Percentiles rank a stretch among this genome's conserved stretches.
phyloP scores from a whole-genome alignment of 2,888 invertebrate genomes.

The Heteropelma amictum region DNA sequence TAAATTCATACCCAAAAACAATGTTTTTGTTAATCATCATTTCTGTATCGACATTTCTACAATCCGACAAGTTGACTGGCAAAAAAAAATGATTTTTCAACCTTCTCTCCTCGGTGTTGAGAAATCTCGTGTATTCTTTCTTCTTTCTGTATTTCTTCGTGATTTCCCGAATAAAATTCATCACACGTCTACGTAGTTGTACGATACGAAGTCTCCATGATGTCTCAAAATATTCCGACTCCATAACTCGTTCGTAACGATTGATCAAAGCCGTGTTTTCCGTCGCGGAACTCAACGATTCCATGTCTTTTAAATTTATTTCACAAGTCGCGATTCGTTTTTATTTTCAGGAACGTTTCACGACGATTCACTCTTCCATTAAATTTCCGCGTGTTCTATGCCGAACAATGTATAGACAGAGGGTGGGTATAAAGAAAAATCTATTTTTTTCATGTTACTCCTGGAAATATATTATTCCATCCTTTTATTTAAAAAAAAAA shows the following conservation, averaged over 20 bases:
- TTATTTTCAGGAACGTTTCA: too few relatives aligned
- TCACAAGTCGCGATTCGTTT: too few relatives aligned
- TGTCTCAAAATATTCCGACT: conserved; percentile 70
- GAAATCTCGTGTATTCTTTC: conserved; percentile 82
- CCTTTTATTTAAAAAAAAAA: too few relatives aligned
- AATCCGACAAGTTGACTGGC: neutral
- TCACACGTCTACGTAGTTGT: conserved; percentile 66
- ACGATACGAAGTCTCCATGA: conserved; percentile 72
- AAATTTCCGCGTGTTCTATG: too few relatives aligned
- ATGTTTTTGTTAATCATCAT: neutral
- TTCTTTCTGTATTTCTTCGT: conserved; percentile 76
- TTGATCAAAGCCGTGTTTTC: conserved; percentile 31
- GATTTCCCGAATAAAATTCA: conserved; percentile 63
- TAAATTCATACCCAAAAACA: neutral
- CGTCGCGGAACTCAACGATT: conserved; percentile 11
- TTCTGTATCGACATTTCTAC: neutral
- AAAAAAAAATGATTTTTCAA: conserved; percentile 68
- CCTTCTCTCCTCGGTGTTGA: conserved; percentile 87
- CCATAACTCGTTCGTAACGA: conserved; percentile 60
- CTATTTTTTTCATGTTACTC: too few relatives aligned
- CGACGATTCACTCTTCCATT: too few relatives aligned
- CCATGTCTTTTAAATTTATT: too few relatives aligned
- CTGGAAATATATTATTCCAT: too few relatives aligned
- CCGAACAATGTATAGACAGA: too few relatives aligned
- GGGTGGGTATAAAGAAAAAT: too few relatives aligned